Percentiles rank a stretch among this genome's conserved stretches.
phyloP scores from a whole-genome alignment of 2,888 invertebrate species.

The Hylaea fasciaria region DNA sequence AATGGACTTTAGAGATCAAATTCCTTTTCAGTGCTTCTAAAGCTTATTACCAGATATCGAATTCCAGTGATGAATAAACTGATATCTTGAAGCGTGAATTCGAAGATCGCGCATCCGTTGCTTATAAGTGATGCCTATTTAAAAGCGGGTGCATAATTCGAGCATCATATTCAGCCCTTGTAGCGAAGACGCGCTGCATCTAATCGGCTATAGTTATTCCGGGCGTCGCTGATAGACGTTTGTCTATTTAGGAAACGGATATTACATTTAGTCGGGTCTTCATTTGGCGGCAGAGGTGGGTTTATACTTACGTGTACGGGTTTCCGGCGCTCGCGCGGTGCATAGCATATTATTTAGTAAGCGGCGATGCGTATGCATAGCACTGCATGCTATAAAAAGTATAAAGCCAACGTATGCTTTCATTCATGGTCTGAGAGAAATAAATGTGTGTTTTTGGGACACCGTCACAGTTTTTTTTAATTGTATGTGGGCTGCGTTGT shows the following conservation, averaged over 20 bases:
- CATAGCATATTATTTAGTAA: conserved; percentile 79
- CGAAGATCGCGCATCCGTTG: conserved; percentile 46
- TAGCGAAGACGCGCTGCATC: conserved; percentile 58
- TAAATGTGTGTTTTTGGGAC: conserved; percentile 71
- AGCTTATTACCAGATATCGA: conserved; percentile 21
- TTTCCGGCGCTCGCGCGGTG: conserved; percentile 79
- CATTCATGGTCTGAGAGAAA: conserved; percentile 61
- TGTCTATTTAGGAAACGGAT: conserved; percentile 85
- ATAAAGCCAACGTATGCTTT: conserved; percentile 75
- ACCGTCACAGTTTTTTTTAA: conserved; percentile 27
- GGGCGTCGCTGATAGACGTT: conserved; percentile 81
- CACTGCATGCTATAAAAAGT: conserved; percentile 72
- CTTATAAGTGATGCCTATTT: conserved; percentile 47
- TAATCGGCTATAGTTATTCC: conserved; percentile 82
- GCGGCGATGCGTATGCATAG: conserved; percentile 71
- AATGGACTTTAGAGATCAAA: conserved; percentile 9
- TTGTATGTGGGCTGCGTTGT: conserved; percentile 14
- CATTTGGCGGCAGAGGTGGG: conserved; percentile 83
- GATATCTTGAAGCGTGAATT: conserved; percentile 23
- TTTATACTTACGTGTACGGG: conserved; percentile 76
- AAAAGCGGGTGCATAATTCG: conserved; percentile 46
- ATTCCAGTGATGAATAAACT: conserved; percentile 21
- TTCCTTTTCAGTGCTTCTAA: conserved; percentile 22
- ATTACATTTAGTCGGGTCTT: conserved; percentile 83
- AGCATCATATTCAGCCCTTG: conserved; percentile 54